Evolutionary conservation across 1,140 invertebrate species (phyloP).

Genomic region (Trichonephila inaurata): DNA sequence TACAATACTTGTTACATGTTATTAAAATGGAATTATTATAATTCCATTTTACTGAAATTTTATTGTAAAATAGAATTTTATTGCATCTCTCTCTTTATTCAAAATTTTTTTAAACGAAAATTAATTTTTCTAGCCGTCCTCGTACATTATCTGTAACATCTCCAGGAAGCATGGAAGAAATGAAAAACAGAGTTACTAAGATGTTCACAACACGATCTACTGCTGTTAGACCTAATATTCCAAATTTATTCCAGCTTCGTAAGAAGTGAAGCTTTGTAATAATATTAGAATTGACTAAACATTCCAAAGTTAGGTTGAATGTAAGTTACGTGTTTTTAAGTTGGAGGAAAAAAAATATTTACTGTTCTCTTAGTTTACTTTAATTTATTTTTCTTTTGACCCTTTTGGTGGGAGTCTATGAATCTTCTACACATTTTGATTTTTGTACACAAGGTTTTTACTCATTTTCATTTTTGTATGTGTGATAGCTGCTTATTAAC

Average conservation of each 20-base stretch:
- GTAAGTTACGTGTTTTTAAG: not conserved
- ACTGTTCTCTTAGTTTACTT: not conserved
- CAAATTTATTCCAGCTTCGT: conserved; percentile 76
- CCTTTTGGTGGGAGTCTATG: not conserved
- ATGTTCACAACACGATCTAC: conserved; percentile 82
- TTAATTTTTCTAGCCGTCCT: conserved; percentile 74
- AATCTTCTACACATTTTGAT: too few relatives aligned
- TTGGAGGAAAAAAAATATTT: not conserved
- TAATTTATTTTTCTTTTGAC: conserved; percentile 18
- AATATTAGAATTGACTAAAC: not conserved
- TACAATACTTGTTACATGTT: too few relatives aligned
- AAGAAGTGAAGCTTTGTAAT: conserved; percentile 69
- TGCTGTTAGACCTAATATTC: conserved; percentile 74
- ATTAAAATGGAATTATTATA: too few relatives aligned
- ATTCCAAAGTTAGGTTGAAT: not conserved
- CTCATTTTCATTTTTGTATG: not conserved
- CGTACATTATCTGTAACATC: conserved; percentile 64
- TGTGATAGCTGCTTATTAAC: not conserved
- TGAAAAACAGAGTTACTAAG: conserved; percentile 84
- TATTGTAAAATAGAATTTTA: not conserved
- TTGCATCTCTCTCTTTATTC: not conserved
- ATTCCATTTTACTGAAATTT: not conserved
- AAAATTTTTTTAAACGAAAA: not conserved
- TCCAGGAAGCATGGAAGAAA: conserved; percentile 83
- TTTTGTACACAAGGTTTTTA: not conserved